A percentile compares a stretch with the other conserved stretches of the same genome.
These are phyloP conservation scores for Thalassophryne amazonica DNA, from an alignment of 2,797 vertebrate genomes.

Conservation along the genomic window DNA sequence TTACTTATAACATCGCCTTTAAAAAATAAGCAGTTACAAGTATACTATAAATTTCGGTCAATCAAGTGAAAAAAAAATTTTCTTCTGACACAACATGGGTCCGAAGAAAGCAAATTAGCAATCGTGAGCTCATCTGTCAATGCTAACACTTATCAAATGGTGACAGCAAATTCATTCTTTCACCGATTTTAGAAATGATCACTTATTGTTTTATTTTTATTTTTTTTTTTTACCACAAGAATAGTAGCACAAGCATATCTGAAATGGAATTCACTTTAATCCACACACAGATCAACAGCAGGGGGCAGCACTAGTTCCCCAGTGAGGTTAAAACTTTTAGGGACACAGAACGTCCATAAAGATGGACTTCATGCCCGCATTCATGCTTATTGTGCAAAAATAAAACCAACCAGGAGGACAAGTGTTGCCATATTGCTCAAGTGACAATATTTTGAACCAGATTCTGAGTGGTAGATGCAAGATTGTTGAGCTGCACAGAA, in stretches of 20 bases:
- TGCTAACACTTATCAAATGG: slow-evolving; percentile 14
- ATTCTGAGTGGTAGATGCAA: too few species aligned
- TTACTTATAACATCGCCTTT: slow-evolving; percentile 63
- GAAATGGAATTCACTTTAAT: slow-evolving; percentile 10
- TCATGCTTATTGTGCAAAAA: too few species aligned
- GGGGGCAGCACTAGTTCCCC: slow-evolving; percentile 9
- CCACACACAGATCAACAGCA: slow-evolving; percentile 14
- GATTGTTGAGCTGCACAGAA: too few species aligned
- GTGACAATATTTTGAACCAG: too few species aligned
- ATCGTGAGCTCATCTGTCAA: not conserved
- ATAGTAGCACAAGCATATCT: too few species aligned
- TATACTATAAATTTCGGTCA: slow-evolving; percentile 59
- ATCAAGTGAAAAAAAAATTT: slow-evolving; percentile 54
- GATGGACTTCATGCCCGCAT: too few species aligned
- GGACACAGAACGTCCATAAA: too few species aligned
- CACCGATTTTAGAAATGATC: not conserved
- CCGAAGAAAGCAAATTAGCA: slow-evolving; percentile 10
- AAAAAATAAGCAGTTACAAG: slow-evolving; percentile 65
- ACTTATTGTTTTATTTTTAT: too few species aligned
- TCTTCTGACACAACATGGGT: slow-evolving; percentile 41
- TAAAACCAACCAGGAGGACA: too few species aligned
- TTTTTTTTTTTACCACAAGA: too few species aligned
- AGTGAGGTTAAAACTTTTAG: slow-evolving; percentile 46
- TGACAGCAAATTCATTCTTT: slow-evolving; percentile 7
- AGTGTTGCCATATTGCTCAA: too few species aligned